A percentile compares a stretch with the other conserved stretches of the same genome.
These are phyloP conservation scores for Syrista parreyssii DNA, from an alignment of 2,888 invertebrate species.

Conservation along the genomic window DNA sequence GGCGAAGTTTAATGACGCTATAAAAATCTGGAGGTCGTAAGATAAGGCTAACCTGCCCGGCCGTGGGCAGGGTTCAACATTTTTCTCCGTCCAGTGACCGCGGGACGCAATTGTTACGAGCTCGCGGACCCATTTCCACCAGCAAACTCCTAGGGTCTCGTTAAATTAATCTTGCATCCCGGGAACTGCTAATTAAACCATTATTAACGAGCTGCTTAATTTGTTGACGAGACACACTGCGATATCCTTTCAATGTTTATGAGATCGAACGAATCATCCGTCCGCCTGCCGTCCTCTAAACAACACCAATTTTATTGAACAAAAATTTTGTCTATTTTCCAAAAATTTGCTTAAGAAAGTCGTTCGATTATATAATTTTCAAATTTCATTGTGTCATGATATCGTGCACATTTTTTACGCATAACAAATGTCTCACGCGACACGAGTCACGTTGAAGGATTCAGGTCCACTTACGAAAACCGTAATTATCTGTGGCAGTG, in stretches of 20 bases:
- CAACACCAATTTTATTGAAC: too few species aligned
- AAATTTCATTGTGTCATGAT: too few species aligned
- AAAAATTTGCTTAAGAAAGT: too few species aligned
- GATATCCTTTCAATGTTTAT: too few species aligned
- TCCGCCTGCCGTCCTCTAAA: fast-evolving
- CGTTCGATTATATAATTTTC: too few species aligned
- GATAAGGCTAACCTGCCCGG: slow-evolving; percentile 41
- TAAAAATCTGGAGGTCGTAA: slow-evolving; percentile 57
- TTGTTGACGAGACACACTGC: too few species aligned
- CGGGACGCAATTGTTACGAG: slow-evolving; percentile 38
- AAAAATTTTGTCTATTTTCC: too few species aligned
- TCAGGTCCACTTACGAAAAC: background rate
- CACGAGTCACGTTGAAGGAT: background rate
- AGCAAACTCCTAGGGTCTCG: background rate
- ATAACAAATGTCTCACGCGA: too few species aligned
- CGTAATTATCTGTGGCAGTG: background rate
- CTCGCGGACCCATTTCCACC: slow-evolving; percentile 17
- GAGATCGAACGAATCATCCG: too few species aligned
- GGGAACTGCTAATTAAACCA: too few species aligned
- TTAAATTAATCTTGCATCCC: background rate
- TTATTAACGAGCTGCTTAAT: too few species aligned
- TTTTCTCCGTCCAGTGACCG: slow-evolving; percentile 47
- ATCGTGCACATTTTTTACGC: too few species aligned
- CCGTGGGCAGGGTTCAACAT: slow-evolving; percentile 32
- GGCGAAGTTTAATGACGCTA: slow-evolving; percentile 56